phyloP scores from a whole-genome alignment of 1,140 invertebrate genomes.

The Harlomillsia oculata region DNA sequence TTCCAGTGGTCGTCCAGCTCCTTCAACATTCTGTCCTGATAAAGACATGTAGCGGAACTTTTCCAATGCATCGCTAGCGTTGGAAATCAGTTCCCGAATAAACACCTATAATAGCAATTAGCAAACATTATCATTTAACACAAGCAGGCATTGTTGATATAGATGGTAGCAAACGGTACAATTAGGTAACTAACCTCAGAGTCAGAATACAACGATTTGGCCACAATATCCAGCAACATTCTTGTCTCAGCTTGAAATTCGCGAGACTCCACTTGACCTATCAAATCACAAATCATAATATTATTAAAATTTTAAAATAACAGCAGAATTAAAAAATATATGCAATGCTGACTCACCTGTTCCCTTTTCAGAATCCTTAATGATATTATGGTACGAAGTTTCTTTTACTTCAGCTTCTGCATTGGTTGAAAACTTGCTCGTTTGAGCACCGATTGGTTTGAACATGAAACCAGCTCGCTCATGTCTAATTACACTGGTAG shows the following conservation, averaged over 20 bases:
- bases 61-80: constrained; percentile 93
- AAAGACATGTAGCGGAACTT: constrained; percentile 71
- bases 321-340: no score
- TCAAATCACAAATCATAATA: background rate
- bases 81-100: constrained; percentile 88
- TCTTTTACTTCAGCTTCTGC: no score
- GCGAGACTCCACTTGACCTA: constrained; percentile 31
- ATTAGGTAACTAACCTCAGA: constrained; percentile 63
- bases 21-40: constrained; percentile 40
- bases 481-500: no score
- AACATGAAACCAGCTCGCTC: no score
- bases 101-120: constrained; percentile 59
- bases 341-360: constrained; percentile 1
- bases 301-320: no score
- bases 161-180: no score
- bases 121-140: background rate
- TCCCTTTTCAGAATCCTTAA: constrained; percentile 15
- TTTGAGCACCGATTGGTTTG: no score
- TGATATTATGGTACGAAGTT: constrained; percentile 19
- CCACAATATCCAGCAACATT: constrained; percentile 93
- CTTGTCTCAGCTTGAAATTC: constrained; percentile 94
- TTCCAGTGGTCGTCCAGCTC: constrained; percentile 51
- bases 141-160: no score
- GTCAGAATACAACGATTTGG: constrained; percentile 91
- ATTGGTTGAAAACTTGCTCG: no score